Evolutionary conservation across 35 echinoderm and acorn worm genomes (phyloP), one percentile per base, ranked within the genome.

Genomic region (Apostichopus californicus): DNA sequence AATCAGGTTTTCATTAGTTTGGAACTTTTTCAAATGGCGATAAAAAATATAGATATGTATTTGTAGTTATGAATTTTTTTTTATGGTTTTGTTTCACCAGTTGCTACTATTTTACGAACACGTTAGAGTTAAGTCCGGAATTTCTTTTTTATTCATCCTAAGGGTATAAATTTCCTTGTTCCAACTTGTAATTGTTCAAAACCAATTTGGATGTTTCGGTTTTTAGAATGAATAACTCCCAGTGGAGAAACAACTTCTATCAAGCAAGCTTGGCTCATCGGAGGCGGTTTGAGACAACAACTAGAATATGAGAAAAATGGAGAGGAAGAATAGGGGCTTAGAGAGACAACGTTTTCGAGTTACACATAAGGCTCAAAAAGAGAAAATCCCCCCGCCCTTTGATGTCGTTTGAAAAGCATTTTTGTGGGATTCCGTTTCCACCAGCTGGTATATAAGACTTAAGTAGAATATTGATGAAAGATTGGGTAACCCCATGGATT

Each of bases 121-220:
- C 71, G 71, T 75, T 18, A 20, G 71, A 13, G 0, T 75, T 75
- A n/a, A 75, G 14, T 18, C n/a, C 9, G 52, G 55, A 14, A 18
- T 46, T 68, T 85, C 10, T 15, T 58, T 85, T 85, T 85, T 85
- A 85, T 59, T 59, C 55, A 75, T 85, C 81, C 81, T 85, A 17
- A 59, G 81, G 81, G 81, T 59, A 85, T 85, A 85, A 9, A 23
- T 59, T 85, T 59, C 55, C 5, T 59, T 85, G 81, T 85, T 58
- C 34, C 57, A 22, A 55, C 81, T 21, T 22, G 18, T 85, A 85
- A 85, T 85, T 85, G 18, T 52, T 85, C 81, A 22, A 58, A 58
- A 59, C 81, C 81, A 21, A 55, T 85, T 85, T 85, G 14, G 54
- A 13, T 85, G 81, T 85, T 85, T 85, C 81, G 81, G 81, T 85